These are phyloP conservation scores for Balearica regulorum DNA, from an alignment of 2,797 vertebrate genomes.

Conservation along the genomic window DNA sequence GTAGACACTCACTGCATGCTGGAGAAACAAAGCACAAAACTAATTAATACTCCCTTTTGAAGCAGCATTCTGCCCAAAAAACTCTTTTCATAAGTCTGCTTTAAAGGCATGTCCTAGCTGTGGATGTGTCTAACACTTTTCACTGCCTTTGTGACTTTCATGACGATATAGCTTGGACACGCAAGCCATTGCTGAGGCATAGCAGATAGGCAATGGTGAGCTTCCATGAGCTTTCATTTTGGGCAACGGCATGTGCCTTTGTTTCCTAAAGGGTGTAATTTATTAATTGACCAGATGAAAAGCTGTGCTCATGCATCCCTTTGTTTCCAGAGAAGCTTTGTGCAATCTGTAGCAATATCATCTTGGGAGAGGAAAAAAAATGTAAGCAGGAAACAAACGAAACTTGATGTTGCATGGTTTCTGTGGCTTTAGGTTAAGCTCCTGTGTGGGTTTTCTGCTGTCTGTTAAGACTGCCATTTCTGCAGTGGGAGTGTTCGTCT, in stretches of 20 bases:
- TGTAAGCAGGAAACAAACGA: background rate
- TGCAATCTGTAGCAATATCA: background rate
- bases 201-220: background rate
- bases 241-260: background rate
- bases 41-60: background rate
- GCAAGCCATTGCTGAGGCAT: background rate
- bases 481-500: background rate
- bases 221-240: background rate
- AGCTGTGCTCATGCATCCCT: background rate
- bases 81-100: background rate
- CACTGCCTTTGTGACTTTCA: background rate
- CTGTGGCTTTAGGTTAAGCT: background rate
- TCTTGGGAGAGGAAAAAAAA: background rate
- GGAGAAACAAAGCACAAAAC: background rate
- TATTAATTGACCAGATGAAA: background rate
- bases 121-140: background rate
- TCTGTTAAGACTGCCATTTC: background rate
- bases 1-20: accelerated
- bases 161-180: background rate
- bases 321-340: background rate
- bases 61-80: background rate
- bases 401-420: background rate
- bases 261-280: background rate
- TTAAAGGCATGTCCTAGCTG: background rate
- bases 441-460: background rate